These are phyloP conservation scores for Mythimna impura DNA, from an alignment of 2,888 invertebrate genomes.

Conservation along the genomic window DNA sequence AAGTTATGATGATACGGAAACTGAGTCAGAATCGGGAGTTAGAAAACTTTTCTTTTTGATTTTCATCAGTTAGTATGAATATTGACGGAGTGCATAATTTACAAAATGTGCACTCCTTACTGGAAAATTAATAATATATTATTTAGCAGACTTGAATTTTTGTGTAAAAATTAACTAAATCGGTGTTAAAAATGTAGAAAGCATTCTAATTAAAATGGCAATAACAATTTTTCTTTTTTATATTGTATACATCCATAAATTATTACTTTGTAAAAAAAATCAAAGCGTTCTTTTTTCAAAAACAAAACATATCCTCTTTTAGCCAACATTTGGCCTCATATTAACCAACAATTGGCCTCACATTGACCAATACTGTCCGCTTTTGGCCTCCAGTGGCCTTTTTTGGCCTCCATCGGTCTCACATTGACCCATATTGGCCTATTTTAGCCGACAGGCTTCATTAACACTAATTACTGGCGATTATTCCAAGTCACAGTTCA, in stretches of 20 bases:
- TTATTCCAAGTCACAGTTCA: conserved; percentile 63
- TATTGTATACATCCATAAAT: background rate
- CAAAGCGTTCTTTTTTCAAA: conserved; percentile 44
- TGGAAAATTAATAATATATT: background rate
- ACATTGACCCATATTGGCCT: conserved; percentile 24
- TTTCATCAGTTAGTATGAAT: background rate
- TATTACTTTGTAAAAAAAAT: background rate
- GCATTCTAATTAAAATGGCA: no score
- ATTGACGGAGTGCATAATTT: no score
- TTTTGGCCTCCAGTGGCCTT: background rate
- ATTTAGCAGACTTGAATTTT: background rate
- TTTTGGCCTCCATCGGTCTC: background rate
- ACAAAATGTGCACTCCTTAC: background rate
- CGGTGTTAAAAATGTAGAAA: no score
- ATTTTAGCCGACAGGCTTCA: conserved; percentile 21
- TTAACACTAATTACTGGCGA: conserved; percentile 56
- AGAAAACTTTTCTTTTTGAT: background rate
- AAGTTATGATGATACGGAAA: no score
- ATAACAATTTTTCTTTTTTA: background rate
- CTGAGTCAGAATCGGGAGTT: no score
- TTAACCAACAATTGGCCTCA: background rate
- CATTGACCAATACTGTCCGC: background rate
- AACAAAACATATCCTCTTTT: conserved; percentile 15
- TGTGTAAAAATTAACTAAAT: no score
- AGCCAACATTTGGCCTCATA: conserved; percentile 19